These are phyloP conservation scores for Phrynocephalus guinanensis DNA, from an alignment of 2,797 vertebrate genomes.

Conservation along the genomic window DNA sequence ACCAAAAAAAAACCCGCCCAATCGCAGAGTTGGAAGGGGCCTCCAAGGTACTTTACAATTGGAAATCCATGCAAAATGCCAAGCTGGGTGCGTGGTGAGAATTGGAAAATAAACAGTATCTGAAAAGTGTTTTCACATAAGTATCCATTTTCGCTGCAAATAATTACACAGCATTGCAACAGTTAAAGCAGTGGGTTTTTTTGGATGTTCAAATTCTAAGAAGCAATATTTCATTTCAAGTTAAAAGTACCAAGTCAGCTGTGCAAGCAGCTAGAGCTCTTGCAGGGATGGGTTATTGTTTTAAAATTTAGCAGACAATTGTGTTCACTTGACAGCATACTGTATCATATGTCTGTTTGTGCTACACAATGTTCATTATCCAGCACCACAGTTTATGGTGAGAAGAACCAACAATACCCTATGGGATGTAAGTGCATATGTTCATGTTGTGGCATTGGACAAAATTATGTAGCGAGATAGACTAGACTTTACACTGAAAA, in stretches of 20 bases:
- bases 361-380: constrained; percentile 1
- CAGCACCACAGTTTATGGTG: not conserved
- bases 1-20: no score
- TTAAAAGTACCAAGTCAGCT: constrained; percentile 13
- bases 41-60: constrained; percentile 33
- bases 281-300: not conserved
- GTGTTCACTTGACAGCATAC: constrained; percentile 26
- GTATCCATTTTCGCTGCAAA: constrained; percentile 17
- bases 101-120: constrained; percentile 35
- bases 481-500: not conserved
- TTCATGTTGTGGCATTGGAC: not conserved
- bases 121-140: constrained; percentile 2
- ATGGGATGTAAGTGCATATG: not conserved
- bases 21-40: no score
- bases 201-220: constrained; percentile 42
- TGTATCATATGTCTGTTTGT: constrained; percentile 30
- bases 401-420: not conserved
- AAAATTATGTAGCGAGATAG: not conserved
- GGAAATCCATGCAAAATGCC: constrained; percentile 42
- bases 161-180: constrained; percentile 7
- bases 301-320: constrained; percentile 35
- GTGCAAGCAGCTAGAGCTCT: not conserved
- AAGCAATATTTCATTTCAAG: constrained; percentile 44
- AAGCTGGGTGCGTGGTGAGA: constrained; percentile 16
- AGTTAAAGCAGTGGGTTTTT: constrained; percentile 1